A percentile compares a stretch with the other conserved stretches of the same genome.
Conservation (phyloP, 1,140 invertebrate genomes). For the Ooceraea biroi region DNA sequence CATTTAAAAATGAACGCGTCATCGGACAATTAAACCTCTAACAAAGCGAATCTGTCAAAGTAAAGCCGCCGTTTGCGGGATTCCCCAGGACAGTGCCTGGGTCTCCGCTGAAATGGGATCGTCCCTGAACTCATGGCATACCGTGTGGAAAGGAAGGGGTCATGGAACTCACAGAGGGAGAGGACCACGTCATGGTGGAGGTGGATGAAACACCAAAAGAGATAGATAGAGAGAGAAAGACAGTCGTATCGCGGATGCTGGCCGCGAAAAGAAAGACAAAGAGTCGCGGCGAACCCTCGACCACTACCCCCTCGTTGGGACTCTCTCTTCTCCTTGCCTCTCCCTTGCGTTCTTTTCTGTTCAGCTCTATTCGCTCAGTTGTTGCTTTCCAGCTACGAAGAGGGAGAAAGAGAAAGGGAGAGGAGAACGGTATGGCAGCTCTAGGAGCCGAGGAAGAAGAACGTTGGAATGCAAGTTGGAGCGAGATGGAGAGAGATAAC, state of each 20-base stretch:
- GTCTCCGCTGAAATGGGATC: slow-evolving; percentile 79
- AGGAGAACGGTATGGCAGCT: slow-evolving; percentile 18
- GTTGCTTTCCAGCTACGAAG: slow-evolving; percentile 30
- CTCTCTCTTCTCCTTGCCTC: slow-evolving; percentile 24
- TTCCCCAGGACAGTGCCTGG: slow-evolving; percentile 64
- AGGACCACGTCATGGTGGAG: slow-evolving; percentile 26
- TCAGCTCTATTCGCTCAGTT: slow-evolving; percentile 12
- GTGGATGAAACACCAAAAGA: slow-evolving; percentile 52
- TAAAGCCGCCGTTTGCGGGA: slow-evolving; percentile 60
- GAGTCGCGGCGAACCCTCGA: slow-evolving; percentile 37
- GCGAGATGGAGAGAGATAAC: slow-evolving; percentile 22
- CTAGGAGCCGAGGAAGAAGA: not conserved
- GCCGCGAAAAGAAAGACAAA: slow-evolving; percentile 54
- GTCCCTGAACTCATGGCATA: slow-evolving; percentile 82
- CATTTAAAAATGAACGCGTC: slow-evolving; percentile 7
- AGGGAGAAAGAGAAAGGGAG: slow-evolving; percentile 13
- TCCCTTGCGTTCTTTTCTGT: not conserved
- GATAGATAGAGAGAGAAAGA: slow-evolving; percentile 67
- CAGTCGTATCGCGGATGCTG: slow-evolving; percentile 15
- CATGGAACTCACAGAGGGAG: slow-evolving; percentile 70
- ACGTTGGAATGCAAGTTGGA: slow-evolving; percentile 31
- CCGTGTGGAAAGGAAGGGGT: slow-evolving; percentile 76
- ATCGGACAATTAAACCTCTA: not conserved
- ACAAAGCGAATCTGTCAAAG: slow-evolving; percentile 14
- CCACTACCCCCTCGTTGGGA: slow-evolving; percentile 40